Conservation (phyloP, 2,113 vertebrate genomes). For the Saccopteryx leptura region DNA sequence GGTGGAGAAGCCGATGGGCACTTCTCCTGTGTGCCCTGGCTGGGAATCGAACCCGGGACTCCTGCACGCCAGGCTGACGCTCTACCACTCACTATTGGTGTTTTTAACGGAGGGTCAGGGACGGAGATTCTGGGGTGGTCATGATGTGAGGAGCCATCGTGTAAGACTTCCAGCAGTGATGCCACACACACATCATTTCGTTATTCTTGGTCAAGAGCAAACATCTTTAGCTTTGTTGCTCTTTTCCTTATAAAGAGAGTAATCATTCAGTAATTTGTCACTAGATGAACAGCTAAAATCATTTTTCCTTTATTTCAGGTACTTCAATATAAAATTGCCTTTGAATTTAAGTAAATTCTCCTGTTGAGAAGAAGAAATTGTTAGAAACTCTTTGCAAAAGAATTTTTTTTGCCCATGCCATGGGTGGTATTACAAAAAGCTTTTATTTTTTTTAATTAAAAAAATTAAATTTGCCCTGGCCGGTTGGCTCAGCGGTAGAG, state of each 20-base stretch:
- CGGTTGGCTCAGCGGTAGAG: no score
- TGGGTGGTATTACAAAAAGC: not conserved
- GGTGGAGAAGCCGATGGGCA: no score
- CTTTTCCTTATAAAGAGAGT: not conserved
- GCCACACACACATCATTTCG: not conserved
- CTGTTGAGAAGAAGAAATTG: not conserved
- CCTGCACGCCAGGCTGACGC: no score
- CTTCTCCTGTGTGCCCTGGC: no score
- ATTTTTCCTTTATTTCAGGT: slow-evolving; percentile 20
- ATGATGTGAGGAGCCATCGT: rapidly evolving
- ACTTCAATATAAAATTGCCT: not conserved
- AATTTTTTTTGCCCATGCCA: not conserved
- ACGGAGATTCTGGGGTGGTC: not conserved
- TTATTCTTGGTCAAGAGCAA: not conserved
- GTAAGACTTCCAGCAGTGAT: not conserved
- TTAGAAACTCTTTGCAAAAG: not conserved
- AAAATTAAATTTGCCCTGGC: not conserved
- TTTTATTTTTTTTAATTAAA: not conserved
- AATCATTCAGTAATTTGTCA: not conserved
- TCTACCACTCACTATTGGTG: not conserved
- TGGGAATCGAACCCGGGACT: no score
- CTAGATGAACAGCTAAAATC: not conserved
- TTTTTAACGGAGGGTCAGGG: not conserved
- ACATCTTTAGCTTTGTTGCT: not conserved
- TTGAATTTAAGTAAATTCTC: slow-evolving; percentile 15